Conservation (phyloP, 2,113 vertebrate genomes). For the Pomatostomus ruficeps region DNA sequence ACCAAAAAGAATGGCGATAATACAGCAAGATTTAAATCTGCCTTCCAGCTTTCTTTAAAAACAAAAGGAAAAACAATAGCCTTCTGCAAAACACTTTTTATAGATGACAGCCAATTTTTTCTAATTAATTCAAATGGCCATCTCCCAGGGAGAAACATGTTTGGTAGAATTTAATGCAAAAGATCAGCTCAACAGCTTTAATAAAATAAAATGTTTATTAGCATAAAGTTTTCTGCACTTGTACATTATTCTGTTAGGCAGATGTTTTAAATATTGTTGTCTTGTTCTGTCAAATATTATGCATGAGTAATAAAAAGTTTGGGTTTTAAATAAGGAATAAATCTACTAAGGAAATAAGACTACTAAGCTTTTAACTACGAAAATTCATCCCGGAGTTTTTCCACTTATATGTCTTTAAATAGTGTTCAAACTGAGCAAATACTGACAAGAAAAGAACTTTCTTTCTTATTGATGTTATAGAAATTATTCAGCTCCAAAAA, state of each 20-base stretch:
- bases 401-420: not conserved
- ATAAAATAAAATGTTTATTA: not conserved
- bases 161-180: not conserved
- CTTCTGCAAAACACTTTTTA: not conserved
- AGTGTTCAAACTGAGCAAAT: not conserved
- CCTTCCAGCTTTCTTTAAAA: not conserved
- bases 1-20: not conserved
- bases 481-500: not conserved
- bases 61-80: not conserved
- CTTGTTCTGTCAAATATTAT: not conserved
- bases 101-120: not conserved
- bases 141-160: not conserved
- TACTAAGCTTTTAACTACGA: not conserved
- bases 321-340: not conserved
- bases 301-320: not conserved
- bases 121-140: not conserved
- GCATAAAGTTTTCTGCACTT: not conserved
- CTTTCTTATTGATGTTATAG: not conserved
- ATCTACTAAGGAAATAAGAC: not conserved
- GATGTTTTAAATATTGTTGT: not conserved
- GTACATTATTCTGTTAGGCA: not conserved
- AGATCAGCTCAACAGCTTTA: not conserved
- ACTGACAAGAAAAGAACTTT: not conserved
- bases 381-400: not conserved
- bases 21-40: not conserved